Conservation (phyloP, 2,113 vertebrate genomes). For the Centrocercus urophasianus region DNA sequence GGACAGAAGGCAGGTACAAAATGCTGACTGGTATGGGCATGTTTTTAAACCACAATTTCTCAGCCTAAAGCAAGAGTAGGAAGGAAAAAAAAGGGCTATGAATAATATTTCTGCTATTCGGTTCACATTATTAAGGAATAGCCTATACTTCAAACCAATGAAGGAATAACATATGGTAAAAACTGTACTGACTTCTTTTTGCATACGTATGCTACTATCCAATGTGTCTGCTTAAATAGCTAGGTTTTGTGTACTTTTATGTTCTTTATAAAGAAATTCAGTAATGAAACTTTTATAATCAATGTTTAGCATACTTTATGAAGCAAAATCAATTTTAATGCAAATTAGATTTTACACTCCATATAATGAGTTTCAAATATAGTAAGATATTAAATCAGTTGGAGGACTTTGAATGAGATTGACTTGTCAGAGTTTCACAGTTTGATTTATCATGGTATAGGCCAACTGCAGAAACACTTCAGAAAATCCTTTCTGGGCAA, state of each 20-base stretch:
- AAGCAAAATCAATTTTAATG: background rate
- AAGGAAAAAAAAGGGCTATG: background rate
- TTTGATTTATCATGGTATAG: background rate
- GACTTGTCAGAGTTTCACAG: background rate
- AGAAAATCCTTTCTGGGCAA: background rate
- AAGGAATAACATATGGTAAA: background rate
- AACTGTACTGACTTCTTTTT: background rate
- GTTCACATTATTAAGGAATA: background rate
- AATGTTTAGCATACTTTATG: background rate
- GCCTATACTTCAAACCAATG: background rate
- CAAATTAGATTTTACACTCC: background rate
- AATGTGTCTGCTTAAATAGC: background rate
- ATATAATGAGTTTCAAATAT: background rate
- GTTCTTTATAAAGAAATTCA: background rate
- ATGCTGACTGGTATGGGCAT: rapidly evolving
- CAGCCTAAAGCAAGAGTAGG: background rate
- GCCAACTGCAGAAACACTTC: background rate
- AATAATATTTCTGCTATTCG: background rate
- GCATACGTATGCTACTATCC: background rate
- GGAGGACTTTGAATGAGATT: background rate
- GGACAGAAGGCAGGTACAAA: background rate
- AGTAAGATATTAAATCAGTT: background rate
- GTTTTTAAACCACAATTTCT: background rate
- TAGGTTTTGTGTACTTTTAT: background rate
- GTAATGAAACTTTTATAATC: background rate